These are phyloP conservation scores for Blastobasis lacticolella DNA, from an alignment of 2,888 invertebrate genomes.

Conservation along the genomic window DNA sequence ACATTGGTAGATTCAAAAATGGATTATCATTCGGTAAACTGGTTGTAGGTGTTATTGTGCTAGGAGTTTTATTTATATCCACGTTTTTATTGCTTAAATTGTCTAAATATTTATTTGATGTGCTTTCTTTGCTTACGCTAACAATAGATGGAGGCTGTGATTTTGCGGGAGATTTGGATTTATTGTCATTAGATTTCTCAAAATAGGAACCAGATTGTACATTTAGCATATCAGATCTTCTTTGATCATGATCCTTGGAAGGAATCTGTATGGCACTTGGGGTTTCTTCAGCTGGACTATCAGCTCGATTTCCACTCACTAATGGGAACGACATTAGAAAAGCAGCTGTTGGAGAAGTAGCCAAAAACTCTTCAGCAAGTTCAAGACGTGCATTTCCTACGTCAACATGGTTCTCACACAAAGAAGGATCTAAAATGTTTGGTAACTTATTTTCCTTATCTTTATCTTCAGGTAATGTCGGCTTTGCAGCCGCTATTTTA, in stretches of 20 bases:
- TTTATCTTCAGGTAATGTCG: slow-evolving; percentile 30
- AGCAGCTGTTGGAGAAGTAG: slow-evolving; percentile 83
- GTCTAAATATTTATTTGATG: slow-evolving; percentile 36
- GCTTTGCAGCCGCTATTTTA: slow-evolving; percentile 26
- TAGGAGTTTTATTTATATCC: slow-evolving; percentile 28
- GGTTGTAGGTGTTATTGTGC: slow-evolving; percentile 19
- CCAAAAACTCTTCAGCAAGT: slow-evolving; percentile 68
- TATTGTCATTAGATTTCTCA: slow-evolving; percentile 30
- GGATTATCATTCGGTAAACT: slow-evolving; percentile 50
- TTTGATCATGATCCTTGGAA: slow-evolving; percentile 31
- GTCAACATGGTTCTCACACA: slow-evolving; percentile 59
- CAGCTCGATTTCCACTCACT: slow-evolving; percentile 75
- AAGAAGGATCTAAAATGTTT: slow-evolving; percentile 49
- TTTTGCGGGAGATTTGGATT: slow-evolving; percentile 26
- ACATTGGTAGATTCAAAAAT: slow-evolving; percentile 53
- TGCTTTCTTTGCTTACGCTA: slow-evolving; percentile 31
- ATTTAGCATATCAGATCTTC: slow-evolving; percentile 28
- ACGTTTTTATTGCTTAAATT: slow-evolving; percentile 26
- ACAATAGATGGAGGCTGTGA: slow-evolving; percentile 13
- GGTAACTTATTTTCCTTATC: slow-evolving; percentile 53
- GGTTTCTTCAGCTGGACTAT: slow-evolving; percentile 60
- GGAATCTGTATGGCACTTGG: slow-evolving; percentile 27
- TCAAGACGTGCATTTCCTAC: slow-evolving; percentile 74
- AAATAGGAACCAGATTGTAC: slow-evolving; percentile 27
- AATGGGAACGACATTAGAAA: slow-evolving; percentile 84